Evolutionary conservation across 2,113 vertebrate species (phyloP).

Genomic region (Apteryx mantelli): DNA sequence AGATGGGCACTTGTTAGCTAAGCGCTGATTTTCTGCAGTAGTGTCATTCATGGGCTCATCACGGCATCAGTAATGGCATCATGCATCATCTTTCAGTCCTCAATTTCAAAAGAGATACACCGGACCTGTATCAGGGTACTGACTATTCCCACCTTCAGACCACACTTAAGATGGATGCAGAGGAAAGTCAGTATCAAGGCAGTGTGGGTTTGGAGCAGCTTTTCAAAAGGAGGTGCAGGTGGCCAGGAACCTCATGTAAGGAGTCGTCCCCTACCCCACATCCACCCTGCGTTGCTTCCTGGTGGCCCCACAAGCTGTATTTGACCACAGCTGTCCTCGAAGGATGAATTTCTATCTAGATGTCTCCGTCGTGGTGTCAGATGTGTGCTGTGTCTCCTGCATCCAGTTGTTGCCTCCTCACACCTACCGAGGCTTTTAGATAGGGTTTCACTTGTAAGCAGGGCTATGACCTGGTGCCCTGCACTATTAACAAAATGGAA

Average conservation of each 20-base stretch:
- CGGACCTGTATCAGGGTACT: background rate
- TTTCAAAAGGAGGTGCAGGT: background rate
- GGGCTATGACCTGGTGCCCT: background rate
- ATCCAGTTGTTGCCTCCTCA: background rate
- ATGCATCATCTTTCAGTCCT: background rate
- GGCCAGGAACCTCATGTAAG: background rate
- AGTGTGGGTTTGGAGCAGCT: background rate
- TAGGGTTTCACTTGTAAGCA: accelerated
- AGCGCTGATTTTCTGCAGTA: background rate
- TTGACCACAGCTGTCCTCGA: background rate
- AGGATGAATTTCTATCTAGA: background rate
- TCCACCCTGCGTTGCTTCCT: background rate
- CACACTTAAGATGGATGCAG: accelerated
- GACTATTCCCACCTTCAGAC: background rate
- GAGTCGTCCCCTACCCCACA: background rate
- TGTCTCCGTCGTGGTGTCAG: background rate
- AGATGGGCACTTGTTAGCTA: background rate
- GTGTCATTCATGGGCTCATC: background rate
- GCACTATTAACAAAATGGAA: background rate
- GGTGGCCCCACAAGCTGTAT: background rate
- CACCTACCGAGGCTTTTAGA: background rate
- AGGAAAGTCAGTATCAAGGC: background rate
- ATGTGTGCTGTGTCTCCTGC: background rate
- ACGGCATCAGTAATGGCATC: background rate
- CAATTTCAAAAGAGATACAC: background rate